Evolutionary conservation across 1,140 invertebrate genomes (phyloP).

Genomic region (Papilio polyxenes): DNA sequence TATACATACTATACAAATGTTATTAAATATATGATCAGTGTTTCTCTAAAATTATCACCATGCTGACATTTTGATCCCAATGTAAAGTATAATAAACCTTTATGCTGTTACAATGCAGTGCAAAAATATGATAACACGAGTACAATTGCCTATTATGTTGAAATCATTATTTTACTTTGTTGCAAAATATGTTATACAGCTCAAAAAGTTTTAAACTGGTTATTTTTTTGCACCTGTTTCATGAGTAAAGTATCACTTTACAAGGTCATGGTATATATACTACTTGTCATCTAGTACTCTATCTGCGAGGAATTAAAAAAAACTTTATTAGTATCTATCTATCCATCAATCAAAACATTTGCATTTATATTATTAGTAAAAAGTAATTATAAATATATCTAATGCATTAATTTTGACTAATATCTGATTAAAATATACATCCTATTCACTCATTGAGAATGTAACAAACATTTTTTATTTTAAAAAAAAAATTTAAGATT

Average conservation of each 20-base stretch:
- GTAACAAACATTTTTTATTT: no score
- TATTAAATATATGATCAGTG: not conserved
- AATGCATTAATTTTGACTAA: no score
- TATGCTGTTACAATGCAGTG: slow-evolving; percentile 15
- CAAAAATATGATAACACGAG: slow-evolving; percentile 20
- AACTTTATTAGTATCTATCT: no score
- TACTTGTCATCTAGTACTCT: no score
- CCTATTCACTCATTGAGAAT: no score
- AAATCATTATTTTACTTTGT: not conserved
- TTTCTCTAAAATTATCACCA: not conserved
- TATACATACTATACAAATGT: not conserved
- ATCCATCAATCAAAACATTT: no score
- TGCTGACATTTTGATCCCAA: slow-evolving; percentile 1
- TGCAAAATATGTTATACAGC: not conserved
- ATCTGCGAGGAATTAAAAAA: no score
- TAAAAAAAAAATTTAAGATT: no score
- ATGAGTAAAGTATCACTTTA: not conserved
- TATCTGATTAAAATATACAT: no score
- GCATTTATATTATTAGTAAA: no score
- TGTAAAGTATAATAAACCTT: not conserved
- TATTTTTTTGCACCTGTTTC: not conserved
- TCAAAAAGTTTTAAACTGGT: not conserved
- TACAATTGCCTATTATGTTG: slow-evolving; percentile 9
- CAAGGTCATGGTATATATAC: not conserved
- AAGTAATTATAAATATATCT: no score